Conservation (phyloP, 2,113 vertebrate genomes). For the Rhinopithecus roxellana region DNA sequence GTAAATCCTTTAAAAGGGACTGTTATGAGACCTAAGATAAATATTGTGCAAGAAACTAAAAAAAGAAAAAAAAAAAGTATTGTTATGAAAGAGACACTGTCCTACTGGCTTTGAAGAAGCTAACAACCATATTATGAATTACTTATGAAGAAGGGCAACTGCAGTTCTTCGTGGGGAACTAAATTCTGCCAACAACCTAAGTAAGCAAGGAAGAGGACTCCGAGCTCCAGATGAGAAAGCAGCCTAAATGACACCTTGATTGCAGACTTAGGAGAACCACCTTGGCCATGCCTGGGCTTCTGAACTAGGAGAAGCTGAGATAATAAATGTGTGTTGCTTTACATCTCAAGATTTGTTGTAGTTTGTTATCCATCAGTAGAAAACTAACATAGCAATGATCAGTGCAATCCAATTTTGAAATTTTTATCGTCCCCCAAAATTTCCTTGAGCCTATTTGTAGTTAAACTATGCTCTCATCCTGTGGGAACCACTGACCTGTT, state of each 20-base stretch:
- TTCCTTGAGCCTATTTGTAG: not conserved
- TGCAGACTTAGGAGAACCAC: not conserved
- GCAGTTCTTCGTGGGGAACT: not conserved
- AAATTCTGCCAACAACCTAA: not conserved
- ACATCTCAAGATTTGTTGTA: not conserved
- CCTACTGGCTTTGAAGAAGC: not conserved
- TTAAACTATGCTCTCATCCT: not conserved
- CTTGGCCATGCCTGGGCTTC: not conserved
- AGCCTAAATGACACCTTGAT: not conserved
- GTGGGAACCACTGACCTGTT: not conserved
- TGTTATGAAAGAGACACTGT: not conserved
- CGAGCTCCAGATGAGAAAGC: not conserved
- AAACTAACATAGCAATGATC: not conserved
- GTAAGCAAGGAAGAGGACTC: not conserved
- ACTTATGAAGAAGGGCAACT: not conserved
- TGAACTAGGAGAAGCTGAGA: not conserved
- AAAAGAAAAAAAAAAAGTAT: not conserved
- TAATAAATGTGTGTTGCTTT: not conserved
- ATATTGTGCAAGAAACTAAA: too few species aligned
- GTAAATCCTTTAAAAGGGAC: not conserved
- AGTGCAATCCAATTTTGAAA: not conserved
- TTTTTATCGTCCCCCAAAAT: not conserved
- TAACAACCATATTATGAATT: not conserved
- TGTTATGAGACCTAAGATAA: too few species aligned
- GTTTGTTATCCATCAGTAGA: not conserved